phyloP scores from a whole-genome alignment of 2,797 vertebrate species.

The Dicrostonyx torquatus region DNA sequence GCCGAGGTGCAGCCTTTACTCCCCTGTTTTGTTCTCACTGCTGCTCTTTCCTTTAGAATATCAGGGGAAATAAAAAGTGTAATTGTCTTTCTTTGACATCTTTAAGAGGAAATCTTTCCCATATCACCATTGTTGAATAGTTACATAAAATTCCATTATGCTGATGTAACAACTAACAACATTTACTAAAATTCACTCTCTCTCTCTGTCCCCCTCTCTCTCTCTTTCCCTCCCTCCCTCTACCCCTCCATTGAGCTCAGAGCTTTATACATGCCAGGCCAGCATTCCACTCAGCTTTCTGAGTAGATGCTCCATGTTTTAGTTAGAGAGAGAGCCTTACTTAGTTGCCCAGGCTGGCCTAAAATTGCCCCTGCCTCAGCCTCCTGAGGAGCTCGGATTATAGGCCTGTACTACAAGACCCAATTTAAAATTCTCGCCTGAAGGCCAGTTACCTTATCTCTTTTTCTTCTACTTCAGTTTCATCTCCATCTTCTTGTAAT shows the following conservation, averaged over 20 bases:
- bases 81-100: slow-evolving; percentile 48
- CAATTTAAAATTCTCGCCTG: background rate
- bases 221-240: no score
- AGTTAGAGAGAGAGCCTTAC: background rate
- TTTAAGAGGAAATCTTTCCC: slow-evolving; percentile 19
- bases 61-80: slow-evolving; percentile 1
- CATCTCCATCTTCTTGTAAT: no score
- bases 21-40: background rate
- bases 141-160: background rate
- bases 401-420: background rate
- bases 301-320: background rate
- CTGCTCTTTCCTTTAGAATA: background rate
- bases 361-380: background rate
- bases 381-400: background rate
- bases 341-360: background rate
- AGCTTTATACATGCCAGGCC: background rate
- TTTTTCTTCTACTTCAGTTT: background rate
- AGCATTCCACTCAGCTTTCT: background rate
- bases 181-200: background rate
- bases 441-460: background rate
- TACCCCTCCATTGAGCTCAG: background rate
- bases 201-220: background rate
- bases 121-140: background rate
- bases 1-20: background rate
- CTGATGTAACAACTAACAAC: background rate